phyloP scores from a whole-genome alignment of 53 echinoderm and acorn worm genomes.

The Temnopleurus reevesii region DNA sequence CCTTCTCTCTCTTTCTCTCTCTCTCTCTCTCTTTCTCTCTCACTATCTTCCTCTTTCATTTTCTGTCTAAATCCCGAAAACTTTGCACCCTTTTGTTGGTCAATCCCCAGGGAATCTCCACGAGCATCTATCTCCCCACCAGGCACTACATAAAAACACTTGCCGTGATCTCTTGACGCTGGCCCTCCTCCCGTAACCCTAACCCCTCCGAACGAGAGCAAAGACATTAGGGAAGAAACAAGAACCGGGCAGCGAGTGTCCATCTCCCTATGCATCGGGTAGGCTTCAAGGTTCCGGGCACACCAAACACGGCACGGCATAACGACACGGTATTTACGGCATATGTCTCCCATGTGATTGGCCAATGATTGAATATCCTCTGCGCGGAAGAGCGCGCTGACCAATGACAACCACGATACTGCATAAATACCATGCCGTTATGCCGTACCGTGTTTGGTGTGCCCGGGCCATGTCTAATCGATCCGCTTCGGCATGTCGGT shows the following conservation, averaged over 20 bases:
- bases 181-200: not conserved
- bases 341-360: no score
- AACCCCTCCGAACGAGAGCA: not conserved
- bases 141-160: not conserved
- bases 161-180: conserved; percentile 5
- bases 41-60: not conserved
- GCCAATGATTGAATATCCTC: no score
- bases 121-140: not conserved
- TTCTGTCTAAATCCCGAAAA: not conserved
- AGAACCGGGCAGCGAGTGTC: not conserved
- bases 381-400: no score
- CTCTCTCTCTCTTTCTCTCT: not conserved
- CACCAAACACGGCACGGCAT: no score
- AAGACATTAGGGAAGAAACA: not conserved
- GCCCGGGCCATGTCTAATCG: conserved; percentile 34
- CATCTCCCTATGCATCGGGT: conserved; percentile 1
- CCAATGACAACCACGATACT: no score
- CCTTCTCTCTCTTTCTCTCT: not conserved
- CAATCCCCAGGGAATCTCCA: no score
- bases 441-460: no score
- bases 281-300: no score
- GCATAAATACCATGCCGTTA: no score
- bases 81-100: not conserved
- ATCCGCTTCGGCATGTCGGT: conserved; percentile 19
- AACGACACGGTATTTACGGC: no score